Percentiles rank a stretch among this genome's conserved stretches.
These are phyloP conservation scores for Hirudinaria manillensis DNA, from an alignment of 2,888 invertebrate genomes.

Conservation along the genomic window DNA sequence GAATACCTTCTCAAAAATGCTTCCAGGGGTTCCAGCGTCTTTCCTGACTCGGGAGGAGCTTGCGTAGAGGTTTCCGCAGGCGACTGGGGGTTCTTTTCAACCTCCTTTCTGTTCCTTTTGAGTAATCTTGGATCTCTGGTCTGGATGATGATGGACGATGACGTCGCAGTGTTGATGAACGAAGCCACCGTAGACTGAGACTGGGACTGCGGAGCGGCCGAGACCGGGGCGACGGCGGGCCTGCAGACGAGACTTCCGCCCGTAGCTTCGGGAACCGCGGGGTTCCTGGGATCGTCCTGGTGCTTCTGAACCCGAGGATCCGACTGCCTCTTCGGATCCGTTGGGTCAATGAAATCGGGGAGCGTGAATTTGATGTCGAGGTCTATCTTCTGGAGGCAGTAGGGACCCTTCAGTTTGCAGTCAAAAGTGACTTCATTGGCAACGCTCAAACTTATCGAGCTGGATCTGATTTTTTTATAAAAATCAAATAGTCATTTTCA, in stretches of 20 bases:
- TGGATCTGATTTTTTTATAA: not conserved
- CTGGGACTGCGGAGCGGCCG: not conserved
- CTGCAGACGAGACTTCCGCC: not conserved
- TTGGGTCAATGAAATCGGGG: constrained; percentile 31
- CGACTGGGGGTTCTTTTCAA: not conserved
- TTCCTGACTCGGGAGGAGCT: not conserved
- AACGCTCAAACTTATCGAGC: not conserved
- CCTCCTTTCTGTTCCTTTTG: not conserved
- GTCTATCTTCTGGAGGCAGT: constrained; percentile 28
- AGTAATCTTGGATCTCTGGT: constrained; percentile 21
- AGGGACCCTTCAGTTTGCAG: constrained; percentile 28
- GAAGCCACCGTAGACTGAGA: not conserved
- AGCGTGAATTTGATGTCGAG: constrained; percentile 7
- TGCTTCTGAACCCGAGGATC: constrained; percentile 38
- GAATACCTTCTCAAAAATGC: not conserved
- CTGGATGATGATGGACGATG: not conserved
- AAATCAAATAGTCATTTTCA: not conserved
- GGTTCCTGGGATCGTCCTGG: constrained; percentile 11
- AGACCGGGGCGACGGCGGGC: not conserved
- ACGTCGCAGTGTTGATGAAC: not conserved
- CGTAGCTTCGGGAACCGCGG: not conserved
- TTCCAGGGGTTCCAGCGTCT: not conserved
- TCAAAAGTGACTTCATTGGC: constrained; percentile 22
- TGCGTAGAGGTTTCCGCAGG: not conserved
- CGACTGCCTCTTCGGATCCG: constrained; percentile 22